phyloP scores from a whole-genome alignment of 2,888 invertebrate genomes.

The Cheilosia grossa region DNA sequence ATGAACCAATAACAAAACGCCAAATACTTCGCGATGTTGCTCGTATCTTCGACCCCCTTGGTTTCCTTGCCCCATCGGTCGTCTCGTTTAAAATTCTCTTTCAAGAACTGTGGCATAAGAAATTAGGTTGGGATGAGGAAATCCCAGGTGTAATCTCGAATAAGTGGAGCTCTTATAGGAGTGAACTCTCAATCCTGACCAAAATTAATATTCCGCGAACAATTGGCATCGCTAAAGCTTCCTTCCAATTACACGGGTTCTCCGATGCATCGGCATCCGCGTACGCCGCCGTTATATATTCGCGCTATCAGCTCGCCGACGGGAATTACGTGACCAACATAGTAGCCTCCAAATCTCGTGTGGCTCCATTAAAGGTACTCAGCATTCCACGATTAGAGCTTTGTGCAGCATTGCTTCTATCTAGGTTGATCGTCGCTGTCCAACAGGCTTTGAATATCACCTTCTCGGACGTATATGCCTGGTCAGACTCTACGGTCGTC shows the following conservation, averaged over 20 bases:
- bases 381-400: constrained; percentile 26
- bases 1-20: constrained; percentile 4
- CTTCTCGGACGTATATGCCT: constrained; percentile 9
- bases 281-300: too few species aligned
- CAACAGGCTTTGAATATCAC: constrained; percentile 5
- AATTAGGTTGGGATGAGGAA: constrained; percentile 11
- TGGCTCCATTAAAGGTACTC: background rate
- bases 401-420: background rate
- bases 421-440: background rate
- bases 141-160: constrained; percentile 28
- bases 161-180: constrained; percentile 56
- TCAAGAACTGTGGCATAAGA: constrained; percentile 26
- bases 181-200: constrained; percentile 9
- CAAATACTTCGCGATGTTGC: constrained; percentile 14
- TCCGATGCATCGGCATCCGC: too few species aligned
- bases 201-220: background rate
- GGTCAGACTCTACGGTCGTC: background rate
- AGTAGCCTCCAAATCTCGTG: background rate
- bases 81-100: constrained; percentile 32
- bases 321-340: too few species aligned
- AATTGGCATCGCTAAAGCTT: background rate
- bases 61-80: constrained; percentile 7
- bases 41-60: constrained; percentile 24
- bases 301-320: too few species aligned
- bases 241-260: background rate